Conservation (phyloP, 1,140 invertebrate species). For the Streblospio benedicti region DNA sequence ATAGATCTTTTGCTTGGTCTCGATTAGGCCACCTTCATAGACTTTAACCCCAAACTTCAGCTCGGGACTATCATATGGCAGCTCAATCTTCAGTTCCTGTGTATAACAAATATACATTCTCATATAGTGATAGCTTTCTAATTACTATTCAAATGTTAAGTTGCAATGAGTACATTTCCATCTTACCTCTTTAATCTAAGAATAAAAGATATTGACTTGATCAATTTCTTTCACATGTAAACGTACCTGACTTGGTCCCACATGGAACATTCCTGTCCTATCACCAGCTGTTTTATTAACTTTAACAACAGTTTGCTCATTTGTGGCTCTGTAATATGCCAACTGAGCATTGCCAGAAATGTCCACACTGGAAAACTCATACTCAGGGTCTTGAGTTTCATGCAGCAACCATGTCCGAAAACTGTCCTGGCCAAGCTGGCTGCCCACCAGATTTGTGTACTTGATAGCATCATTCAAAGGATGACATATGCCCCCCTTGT, state of each 20-base stretch:
- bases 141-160: too few relatives aligned
- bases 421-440: constrained; percentile 26
- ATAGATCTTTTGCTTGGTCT: constrained; percentile 20
- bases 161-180: too few relatives aligned
- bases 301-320: constrained; percentile 24
- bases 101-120: constrained; percentile 10
- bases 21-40: constrained; percentile 25
- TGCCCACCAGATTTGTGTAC: constrained; percentile 23
- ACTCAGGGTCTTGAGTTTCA: constrained; percentile 13
- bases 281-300: constrained; percentile 28
- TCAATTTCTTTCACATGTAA: neutral
- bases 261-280: constrained; percentile 29
- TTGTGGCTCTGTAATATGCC: constrained; percentile 27
- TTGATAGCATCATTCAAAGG: constrained; percentile 23
- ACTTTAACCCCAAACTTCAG: constrained; percentile 29
- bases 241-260: constrained; percentile 20
- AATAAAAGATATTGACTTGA: neutral
- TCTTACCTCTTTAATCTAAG: too few relatives aligned
- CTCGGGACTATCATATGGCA: constrained; percentile 28
- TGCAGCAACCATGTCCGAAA: constrained; percentile 33
- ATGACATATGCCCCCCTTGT: constrained; percentile 24
- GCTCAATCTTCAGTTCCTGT: constrained; percentile 26
- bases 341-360: constrained; percentile 26
- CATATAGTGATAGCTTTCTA: neutral
- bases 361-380: constrained; percentile 23